phyloP scores from a whole-genome alignment of 1,140 invertebrate genomes.

The Drosophila virilis region DNA sequence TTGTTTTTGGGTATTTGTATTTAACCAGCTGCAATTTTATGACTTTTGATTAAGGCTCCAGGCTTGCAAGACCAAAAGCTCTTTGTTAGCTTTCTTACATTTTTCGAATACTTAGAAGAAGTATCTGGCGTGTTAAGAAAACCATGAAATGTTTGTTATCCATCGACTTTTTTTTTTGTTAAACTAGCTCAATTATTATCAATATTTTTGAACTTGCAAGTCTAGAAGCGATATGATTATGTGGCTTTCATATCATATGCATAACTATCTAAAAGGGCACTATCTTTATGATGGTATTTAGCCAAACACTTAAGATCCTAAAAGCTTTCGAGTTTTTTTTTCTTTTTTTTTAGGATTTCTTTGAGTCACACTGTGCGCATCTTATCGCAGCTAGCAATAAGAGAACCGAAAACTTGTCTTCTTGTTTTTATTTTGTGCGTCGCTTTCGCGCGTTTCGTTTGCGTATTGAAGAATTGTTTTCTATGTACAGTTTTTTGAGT shows the following conservation, averaged over 20 bases:
- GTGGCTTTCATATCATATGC: conserved; percentile 1
- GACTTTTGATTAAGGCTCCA: too few relatives aligned
- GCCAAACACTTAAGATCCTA: conserved; percentile 24
- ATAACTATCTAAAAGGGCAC: conserved; percentile 2
- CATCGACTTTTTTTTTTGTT: too few relatives aligned
- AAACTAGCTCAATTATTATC: too few relatives aligned
- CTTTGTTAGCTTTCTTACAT: too few relatives aligned
- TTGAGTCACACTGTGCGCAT: conserved; percentile 40
- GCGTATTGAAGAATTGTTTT: conserved; percentile 44
- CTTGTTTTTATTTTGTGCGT: conserved; percentile 1
- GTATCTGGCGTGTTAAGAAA: too few relatives aligned
- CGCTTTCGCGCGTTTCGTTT: conserved; percentile 23
- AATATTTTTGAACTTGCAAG: neutral
- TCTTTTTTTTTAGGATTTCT: conserved; percentile 19
- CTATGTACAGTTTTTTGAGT: conserved; percentile 15
- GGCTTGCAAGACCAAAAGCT: too few relatives aligned
- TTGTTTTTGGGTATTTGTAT: too few relatives aligned
- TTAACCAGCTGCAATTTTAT: too few relatives aligned
- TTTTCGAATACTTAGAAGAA: too few relatives aligned
- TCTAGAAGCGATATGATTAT: conserved; percentile 18
- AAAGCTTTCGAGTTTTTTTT: conserved; percentile 31
- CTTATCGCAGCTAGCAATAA: conserved; percentile 30
- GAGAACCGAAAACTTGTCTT: conserved; percentile 11
- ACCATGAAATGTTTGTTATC: too few relatives aligned
- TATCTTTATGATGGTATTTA: conserved; percentile 46